Base-by-base conservation (phyloP, 1,140 invertebrate species). In the Drosophila pallidifrons region DNA sequence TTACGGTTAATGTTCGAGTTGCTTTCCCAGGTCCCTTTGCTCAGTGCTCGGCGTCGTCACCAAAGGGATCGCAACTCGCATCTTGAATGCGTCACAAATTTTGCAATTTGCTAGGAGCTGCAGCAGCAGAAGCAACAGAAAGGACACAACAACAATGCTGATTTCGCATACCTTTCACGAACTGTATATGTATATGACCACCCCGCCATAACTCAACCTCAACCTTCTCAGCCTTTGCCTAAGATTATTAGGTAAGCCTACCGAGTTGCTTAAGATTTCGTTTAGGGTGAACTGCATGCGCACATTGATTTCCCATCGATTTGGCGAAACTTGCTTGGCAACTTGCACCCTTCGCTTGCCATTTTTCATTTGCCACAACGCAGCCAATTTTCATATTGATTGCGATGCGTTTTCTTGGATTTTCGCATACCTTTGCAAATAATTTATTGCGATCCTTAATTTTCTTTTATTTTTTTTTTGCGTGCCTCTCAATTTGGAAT, bases 401-500 rank as follows among this genome's bases (percentile, higher is more conserved):
- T 82, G 79, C 52, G 15, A 13, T 58, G 65, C 57, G 60, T 88
- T 82, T 87, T 63, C 52, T 38, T 11, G 4, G 41, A 38, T 70
- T 82, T 83, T 88, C 49, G 45, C 65, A 35, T 83, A 71, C 51
- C 64, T 81, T 61, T 7, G 61, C 58, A 51, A 89, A 88, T 89
- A 88, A 88, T 88, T 88, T 88, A 88, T 88, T 85, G 85, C 85
- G 85, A 75, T 88, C 64, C 55, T 59, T 59, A 54, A 75, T 76
- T 66, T 52, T 20, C 32, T 54, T 55, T 82, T 64, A 35, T 41
- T 45, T 15, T 58, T n/a, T 82, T 58, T 82, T 64, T 47, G 41
- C 43, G 28, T 66, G 60, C 59, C 51, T 75, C 45, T 59, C 76
- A 80, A 82, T 88, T 81, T 64, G 41, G 73, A 74, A 88, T 88